phyloP scores from a whole-genome alignment of 1,140 invertebrate species.

The Plectrocnemia conspersa region DNA sequence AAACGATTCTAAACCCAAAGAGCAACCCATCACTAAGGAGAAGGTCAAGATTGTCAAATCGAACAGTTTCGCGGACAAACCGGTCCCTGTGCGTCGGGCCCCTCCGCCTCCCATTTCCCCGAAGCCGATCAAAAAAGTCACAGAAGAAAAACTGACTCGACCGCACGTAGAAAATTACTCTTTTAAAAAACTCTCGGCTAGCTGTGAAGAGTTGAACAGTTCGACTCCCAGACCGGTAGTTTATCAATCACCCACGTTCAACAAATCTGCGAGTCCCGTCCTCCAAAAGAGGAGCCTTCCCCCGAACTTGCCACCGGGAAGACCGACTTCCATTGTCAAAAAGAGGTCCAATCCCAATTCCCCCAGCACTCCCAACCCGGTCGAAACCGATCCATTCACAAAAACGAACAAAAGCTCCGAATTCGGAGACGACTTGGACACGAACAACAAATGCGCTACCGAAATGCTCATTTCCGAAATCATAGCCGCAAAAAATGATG shows the following conservation, averaged over 20 bases:
- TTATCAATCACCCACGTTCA: slow-evolving; percentile 45
- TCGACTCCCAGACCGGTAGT: slow-evolving; percentile 38
- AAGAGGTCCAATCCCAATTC: slow-evolving; percentile 17
- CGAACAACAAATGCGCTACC: slow-evolving; percentile 46
- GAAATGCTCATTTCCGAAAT: slow-evolving; percentile 52
- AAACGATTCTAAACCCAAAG: slow-evolving; percentile 49
- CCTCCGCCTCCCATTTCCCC: slow-evolving; percentile 51
- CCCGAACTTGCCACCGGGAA: slow-evolving; percentile 25
- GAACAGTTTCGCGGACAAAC: slow-evolving; percentile 50
- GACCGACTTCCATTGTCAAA: slow-evolving; percentile 19
- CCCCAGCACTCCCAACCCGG: slow-evolving; percentile 1
- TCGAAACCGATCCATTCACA: neutral
- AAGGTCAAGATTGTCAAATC: slow-evolving; percentile 43
- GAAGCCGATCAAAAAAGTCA: slow-evolving; percentile 49
- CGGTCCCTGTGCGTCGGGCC: slow-evolving; percentile 48
- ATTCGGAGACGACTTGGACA: slow-evolving; percentile 43
- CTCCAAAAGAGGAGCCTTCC: slow-evolving; percentile 25
- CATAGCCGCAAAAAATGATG: slow-evolving; percentile 45
- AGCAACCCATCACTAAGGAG: slow-evolving; percentile 34
- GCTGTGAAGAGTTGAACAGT: slow-evolving; percentile 39
- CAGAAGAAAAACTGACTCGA: slow-evolving; percentile 43
- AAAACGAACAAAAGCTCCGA: neutral
- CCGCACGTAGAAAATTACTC: slow-evolving; percentile 35
- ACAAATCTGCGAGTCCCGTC: slow-evolving; percentile 36
- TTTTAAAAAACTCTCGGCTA: slow-evolving; percentile 36